Evolutionary conservation across 2,113 vertebrate species (phyloP), one percentile per base, ranked within the genome.

Genomic region (Hemicordylus capensis): DNA sequence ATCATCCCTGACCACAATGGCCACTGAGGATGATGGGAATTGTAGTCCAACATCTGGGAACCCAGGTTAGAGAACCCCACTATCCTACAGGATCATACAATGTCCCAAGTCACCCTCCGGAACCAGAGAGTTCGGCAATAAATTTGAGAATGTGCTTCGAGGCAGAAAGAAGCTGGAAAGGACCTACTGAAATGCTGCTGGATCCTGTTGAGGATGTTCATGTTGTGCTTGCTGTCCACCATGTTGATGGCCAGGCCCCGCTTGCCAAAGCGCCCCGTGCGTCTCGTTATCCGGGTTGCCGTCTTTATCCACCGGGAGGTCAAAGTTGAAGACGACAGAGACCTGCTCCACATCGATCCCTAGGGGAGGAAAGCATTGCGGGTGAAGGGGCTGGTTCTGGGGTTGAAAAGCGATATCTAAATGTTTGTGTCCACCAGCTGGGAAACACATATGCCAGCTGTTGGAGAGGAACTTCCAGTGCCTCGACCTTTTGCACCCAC

Each of bases 341-440:
- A 99, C 98, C 75, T 99, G 98, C 87, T 98, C 98, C 2, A 99
- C 98, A 14, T 99, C 98, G 0, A 99, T 99, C 46, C 98, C 98
- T 99, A 58, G 4, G 1, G 54, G 46, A n/a, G 82, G 20, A 74
- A 76, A 20, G 4, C 44, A 24, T 0, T 0, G 0, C 0, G 4
- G n/a, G 34, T 4, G 20, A 26, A 79, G 42, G 17, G 2, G 28
- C 2, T 4, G 28, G n/a, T n/a, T n/a, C n/a, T n/a, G n/a, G n/a
- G n/a, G n/a, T n/a, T n/a, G n/a, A n/a, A n/a, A n/a, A n/a, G n/a
- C n/a, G n/a, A n/a, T n/a, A n/a, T n/a, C n/a, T n/a, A n/a, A n/a
- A n/a, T n/a, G n/a, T n/a, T n/a, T n/a, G n/a, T n/a, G n/a, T n/a
- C n/a, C n/a, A n/a, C n/a, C n/a, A n/a, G n/a, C n/a, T n/a, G n/a